Evolutionary conservation across 37 sponge, comb jelly and placozoan species (phyloP), one percentile per base, ranked within the genome.

Genomic region (Beroe ovata): DNA sequence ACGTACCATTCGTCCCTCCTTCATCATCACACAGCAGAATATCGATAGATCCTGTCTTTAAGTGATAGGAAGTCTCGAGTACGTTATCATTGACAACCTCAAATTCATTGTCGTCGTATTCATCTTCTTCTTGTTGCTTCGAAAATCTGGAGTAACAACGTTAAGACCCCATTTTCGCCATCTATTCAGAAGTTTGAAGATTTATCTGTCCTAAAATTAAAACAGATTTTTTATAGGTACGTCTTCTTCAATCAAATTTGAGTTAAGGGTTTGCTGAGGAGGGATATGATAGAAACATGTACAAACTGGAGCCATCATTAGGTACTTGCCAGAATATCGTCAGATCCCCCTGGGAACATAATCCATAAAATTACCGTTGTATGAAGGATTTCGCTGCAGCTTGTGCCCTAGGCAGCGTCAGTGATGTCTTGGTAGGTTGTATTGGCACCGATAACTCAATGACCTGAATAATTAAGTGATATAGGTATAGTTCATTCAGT

Each of bases 1-100:
- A 32, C 36, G 11, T 18, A 66, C 69, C 36, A 30, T 66, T 66
- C 36, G 8, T 32, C 16, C 36, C 19, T 11, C 36, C 30, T 18
- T 77, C 84, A 77, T 77, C 84, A 29, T 77, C 84, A 77, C 84
- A 77, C 26, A 77, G 58, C 54, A 77, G 58, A 39, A 77, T 77
- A 42, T 77, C 84, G 21, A 77, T 77, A 77, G 84, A 41, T 39
- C 84, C 84, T 4, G 84, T 77, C 32, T 77, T 77, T 3, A 77
- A 58, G 38, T 77, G 84, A 23, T 77, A 77, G 47, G 84, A 77
- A 77, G 84, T 77, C 32, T 77, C 84, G 23, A 77, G 58, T 41
- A 77, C 84, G 22, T 77, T 42, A 23, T 77, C 84, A 42, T 58
- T 77, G 3, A 77, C 84, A 19, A 77, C 84, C 22, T 77, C 84